A percentile compares a stretch with the other conserved stretches of the same genome.
phyloP scores from a whole-genome alignment of 2,113 vertebrate genomes.

The Corapipo altera region DNA sequence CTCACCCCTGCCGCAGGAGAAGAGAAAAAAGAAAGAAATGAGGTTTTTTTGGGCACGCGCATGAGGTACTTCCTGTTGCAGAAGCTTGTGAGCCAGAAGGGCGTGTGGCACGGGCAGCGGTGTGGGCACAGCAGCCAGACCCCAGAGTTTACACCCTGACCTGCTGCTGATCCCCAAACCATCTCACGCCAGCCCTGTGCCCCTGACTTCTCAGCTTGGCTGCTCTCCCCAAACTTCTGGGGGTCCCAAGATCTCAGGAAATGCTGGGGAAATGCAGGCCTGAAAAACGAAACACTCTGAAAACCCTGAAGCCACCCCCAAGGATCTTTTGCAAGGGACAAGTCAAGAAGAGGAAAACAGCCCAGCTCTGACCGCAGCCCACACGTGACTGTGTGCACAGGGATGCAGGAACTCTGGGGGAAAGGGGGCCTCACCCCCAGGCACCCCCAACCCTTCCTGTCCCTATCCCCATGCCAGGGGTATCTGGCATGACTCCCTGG shows the following conservation, averaged over 20 bases:
- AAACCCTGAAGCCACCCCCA: background rate
- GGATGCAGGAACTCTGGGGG: background rate
- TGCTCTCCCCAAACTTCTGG: background rate
- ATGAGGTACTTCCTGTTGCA: background rate
- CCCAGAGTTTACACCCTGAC: background rate
- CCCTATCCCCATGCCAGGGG: background rate
- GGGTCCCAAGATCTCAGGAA: background rate
- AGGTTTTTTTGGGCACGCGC: background rate
- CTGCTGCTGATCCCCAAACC: background rate
- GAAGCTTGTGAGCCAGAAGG: background rate
- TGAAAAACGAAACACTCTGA: background rate
- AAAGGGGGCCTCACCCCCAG: background rate
- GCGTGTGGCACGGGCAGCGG: fast-evolving
- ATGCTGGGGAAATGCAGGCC: background rate
- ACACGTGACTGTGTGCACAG: fast-evolving
- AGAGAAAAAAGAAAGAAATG: conserved; percentile 42
- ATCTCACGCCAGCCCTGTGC: fast-evolving
- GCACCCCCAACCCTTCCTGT: background rate
- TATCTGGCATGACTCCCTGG: background rate
- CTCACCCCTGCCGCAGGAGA: conserved; percentile 47
- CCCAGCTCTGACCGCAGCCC: background rate
- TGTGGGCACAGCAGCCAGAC: fast-evolving
- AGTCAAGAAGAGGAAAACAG: background rate
- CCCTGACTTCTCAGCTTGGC: fast-evolving
- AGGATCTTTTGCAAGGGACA: background rate